These are phyloP conservation scores for Crotalus viridis DNA, from an alignment of 2,113 vertebrate species.

Conservation along the genomic window DNA sequence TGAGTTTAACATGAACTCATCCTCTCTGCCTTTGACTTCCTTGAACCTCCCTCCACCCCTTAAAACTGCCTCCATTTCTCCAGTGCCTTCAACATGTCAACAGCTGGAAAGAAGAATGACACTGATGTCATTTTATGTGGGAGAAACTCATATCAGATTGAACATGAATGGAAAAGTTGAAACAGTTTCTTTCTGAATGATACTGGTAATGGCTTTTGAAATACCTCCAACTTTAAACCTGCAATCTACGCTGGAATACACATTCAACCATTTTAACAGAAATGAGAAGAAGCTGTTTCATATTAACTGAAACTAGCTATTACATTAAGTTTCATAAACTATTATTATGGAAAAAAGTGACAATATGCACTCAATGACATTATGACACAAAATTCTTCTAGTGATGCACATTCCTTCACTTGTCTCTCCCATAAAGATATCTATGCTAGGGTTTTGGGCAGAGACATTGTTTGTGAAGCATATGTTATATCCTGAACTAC, in stretches of 20 bases:
- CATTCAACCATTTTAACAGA: neutral
- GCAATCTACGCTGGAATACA: neutral
- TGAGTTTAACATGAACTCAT: neutral
- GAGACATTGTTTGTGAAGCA: neutral
- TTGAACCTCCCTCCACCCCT: neutral
- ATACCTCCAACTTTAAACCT: neutral
- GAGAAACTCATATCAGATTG: neutral
- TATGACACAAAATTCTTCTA: neutral
- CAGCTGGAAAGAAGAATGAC: neutral
- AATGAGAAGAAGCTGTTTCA: neutral
- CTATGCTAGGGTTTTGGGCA: neutral
- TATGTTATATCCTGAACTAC: neutral
- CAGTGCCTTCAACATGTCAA: neutral
- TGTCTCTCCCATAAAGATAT: neutral
- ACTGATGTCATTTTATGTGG: neutral
- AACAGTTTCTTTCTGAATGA: neutral
- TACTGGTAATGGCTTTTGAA: neutral
- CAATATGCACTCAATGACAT: neutral
- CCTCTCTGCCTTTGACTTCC: no score
- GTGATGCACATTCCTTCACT: neutral
- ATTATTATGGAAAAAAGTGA: neutral
- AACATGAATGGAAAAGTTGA: neutral
- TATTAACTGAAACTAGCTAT: neutral
- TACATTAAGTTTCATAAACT: neutral
- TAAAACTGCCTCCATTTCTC: neutral